Evolutionary conservation across 2,113 vertebrate genomes (phyloP).

Genomic region (Anolis carolinensis): DNA sequence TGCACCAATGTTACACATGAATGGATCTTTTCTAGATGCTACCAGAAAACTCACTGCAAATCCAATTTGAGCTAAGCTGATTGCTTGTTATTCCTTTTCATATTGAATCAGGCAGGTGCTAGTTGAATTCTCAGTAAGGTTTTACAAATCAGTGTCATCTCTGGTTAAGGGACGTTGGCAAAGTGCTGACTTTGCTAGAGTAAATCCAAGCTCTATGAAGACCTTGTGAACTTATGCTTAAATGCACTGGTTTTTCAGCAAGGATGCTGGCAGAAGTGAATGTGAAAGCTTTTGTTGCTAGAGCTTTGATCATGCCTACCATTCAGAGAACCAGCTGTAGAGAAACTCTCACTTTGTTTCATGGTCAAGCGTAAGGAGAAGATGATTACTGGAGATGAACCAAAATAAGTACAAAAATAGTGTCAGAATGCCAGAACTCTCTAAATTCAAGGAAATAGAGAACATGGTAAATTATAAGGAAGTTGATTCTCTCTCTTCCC

Average conservation of each 20-base stretch:
- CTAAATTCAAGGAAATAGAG: no score
- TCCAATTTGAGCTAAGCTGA: neutral
- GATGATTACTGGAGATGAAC: neutral
- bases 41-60: no score
- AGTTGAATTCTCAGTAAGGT: neutral
- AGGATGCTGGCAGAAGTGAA: neutral
- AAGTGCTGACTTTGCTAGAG: neutral
- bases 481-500: no score
- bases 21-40: no score
- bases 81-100: neutral
- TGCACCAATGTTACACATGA: no score
- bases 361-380: neutral
- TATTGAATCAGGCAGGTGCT: neutral
- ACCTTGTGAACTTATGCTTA: neutral
- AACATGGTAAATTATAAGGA: no score
- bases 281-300: neutral
- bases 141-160: neutral
- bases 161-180: neutral
- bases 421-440: no score
- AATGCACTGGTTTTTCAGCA: neutral
- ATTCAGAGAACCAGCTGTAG: neutral
- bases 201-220: neutral
- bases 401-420: neutral
- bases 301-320: neutral
- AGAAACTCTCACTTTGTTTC: neutral